These are phyloP conservation scores for Aleadryas rufinucha DNA, from an alignment of 2,113 vertebrate genomes.

Conservation along the genomic window DNA sequence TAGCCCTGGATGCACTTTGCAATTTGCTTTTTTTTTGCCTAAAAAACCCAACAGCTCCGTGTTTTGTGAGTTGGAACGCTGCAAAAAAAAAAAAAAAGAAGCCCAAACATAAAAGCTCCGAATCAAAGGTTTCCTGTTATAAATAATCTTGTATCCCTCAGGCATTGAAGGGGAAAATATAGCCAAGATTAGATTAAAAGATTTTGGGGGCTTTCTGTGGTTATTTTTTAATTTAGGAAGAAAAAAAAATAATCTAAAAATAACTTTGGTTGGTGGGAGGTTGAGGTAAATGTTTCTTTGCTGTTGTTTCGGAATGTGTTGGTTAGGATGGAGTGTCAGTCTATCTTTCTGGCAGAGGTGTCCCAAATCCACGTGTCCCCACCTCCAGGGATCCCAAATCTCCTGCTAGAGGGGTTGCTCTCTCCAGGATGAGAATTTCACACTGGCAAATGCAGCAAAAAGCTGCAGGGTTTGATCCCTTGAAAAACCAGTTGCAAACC, in stretches of 20 bases:
- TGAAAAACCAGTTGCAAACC: background rate
- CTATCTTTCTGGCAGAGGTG: background rate
- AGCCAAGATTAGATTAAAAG: constrained; percentile 55
- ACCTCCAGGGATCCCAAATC: background rate
- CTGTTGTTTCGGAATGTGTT: background rate
- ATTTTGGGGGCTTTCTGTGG: background rate
- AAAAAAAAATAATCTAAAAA: constrained; percentile 6
- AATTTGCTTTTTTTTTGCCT: background rate
- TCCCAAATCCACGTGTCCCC: background rate
- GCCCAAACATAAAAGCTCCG: constrained; percentile 20
- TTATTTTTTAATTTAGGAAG: background rate
- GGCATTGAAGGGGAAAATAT: constrained; percentile 50
- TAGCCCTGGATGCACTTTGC: background rate
- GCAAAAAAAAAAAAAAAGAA: background rate
- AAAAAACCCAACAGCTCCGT: background rate
- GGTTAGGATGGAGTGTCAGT: background rate
- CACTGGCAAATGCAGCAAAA: background rate
- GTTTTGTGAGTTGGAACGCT: background rate
- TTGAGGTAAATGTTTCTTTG: background rate
- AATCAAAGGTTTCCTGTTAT: constrained; percentile 82
- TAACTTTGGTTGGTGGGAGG: background rate
- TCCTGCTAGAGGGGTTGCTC: background rate
- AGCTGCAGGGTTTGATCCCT: background rate
- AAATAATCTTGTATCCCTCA: constrained; percentile 68
- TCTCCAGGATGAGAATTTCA: background rate